Percentiles rank a stretch among this genome's conserved stretches.
Evolutionary conservation across 2,797 vertebrate genomes (phyloP).

Genomic region (Pteropus rufus): DNA sequence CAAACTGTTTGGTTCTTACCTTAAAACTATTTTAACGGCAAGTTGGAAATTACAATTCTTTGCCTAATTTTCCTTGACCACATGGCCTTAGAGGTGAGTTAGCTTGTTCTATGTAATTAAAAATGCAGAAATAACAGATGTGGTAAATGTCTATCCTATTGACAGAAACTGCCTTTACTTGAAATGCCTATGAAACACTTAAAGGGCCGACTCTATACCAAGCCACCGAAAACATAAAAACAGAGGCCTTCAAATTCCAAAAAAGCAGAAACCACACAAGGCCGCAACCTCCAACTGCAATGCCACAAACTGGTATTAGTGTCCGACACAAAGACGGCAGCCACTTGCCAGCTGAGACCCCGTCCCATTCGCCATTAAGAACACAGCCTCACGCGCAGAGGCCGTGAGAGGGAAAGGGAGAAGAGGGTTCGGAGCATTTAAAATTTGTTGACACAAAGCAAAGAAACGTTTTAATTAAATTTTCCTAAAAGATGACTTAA

Average conservation of each 20-base stretch:
- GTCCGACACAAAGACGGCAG: accelerated
- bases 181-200: not conserved
- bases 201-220: not conserved
- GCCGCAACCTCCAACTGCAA: not conserved
- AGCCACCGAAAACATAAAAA: not conserved
- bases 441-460: not conserved
- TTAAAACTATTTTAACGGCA: not conserved
- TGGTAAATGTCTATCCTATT: not conserved
- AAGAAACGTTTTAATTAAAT: not conserved
- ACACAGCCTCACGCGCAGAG: not conserved
- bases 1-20: not conserved
- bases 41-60: not conserved
- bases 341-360: not conserved
- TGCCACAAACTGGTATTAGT: not conserved
- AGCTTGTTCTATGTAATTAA: too few species aligned
- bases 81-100: not conserved
- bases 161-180: not conserved
- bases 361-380: not conserved
- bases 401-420: not conserved
- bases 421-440: too few species aligned
- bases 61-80: not conserved
- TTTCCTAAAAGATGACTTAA: not conserved
- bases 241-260: not conserved
- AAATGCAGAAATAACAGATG: too few species aligned
- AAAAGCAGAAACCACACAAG: not conserved